These are phyloP conservation scores for Crotalus horridus DNA, from an alignment of 2,113 vertebrate genomes.

Conservation along the genomic window DNA sequence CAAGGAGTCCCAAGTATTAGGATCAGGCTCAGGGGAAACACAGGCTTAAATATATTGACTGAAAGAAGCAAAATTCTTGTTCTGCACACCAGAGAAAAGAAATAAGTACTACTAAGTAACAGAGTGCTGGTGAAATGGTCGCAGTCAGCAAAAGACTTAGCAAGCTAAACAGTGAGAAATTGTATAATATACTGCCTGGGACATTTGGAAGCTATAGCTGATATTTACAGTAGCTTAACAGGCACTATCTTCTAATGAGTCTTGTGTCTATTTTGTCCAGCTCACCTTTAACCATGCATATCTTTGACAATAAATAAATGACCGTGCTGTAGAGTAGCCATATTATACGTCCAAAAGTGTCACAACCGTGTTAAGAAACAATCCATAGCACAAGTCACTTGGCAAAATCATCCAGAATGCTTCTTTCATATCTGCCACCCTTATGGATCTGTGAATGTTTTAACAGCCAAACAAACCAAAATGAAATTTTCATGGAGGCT, in stretches of 20 bases:
- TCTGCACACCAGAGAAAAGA: background rate
- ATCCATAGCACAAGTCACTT: too few relatives aligned
- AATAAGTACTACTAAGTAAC: background rate
- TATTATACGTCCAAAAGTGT: background rate
- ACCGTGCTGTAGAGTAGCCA: background rate
- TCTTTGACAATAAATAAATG: background rate
- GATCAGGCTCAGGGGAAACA: background rate
- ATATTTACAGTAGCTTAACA: background rate
- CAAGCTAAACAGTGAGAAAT: background rate
- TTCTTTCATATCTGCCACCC: background rate
- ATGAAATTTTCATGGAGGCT: background rate
- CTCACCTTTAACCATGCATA: background rate
- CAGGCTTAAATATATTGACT: background rate
- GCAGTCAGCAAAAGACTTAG: background rate
- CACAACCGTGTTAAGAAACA: background rate
- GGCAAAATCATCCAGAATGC: background rate
- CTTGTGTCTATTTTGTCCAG: background rate
- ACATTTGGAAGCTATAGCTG: background rate
- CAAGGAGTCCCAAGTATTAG: background rate
- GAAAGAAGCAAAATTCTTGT: background rate
- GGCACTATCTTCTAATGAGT: background rate
- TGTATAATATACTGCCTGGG: background rate
- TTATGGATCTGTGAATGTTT: background rate
- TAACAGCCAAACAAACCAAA: background rate
- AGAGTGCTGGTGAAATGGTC: background rate